Percentiles rank a stretch among this genome's conserved stretches.
These are phyloP conservation scores for Synanthedon myopaeformis DNA, from an alignment of 2,888 invertebrate genomes.

Conservation along the genomic window DNA sequence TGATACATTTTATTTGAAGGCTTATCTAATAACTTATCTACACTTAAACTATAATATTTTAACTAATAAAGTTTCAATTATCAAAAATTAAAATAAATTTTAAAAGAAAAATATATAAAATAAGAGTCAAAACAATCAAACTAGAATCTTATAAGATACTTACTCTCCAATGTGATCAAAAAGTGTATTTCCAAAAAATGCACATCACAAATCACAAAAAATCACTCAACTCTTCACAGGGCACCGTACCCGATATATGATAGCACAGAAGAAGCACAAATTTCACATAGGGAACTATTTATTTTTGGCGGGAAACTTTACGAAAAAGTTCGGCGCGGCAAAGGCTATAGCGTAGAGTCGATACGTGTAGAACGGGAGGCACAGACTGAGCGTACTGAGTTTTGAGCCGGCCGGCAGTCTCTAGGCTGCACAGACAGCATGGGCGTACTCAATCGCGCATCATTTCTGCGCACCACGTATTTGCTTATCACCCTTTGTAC, in stretches of 20 bases:
- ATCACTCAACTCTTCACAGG: conserved; percentile 19
- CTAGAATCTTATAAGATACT: conserved; percentile 7
- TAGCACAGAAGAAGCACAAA: conserved; percentile 32
- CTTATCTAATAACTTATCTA: no score
- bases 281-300: conserved; percentile 14
- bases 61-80: no score
- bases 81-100: no score
- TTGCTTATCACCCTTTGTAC: conserved; percentile 29
- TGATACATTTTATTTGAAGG: no score
- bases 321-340: conserved; percentile 53
- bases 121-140: background rate
- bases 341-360: conserved; percentile 18
- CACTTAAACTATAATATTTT: no score
- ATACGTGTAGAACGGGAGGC: conserved; percentile 24
- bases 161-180: conserved; percentile 5
- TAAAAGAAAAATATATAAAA: background rate
- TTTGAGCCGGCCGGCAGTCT: conserved; percentile 37
- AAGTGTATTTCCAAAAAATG: conserved; percentile 15
- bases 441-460: conserved; percentile 40
- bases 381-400: conserved; percentile 25
- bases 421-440: conserved; percentile 9
- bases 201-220: conserved; percentile 23
- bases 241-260: conserved; percentile 20
- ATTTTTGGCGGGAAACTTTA: conserved; percentile 50
- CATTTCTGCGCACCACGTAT: conserved; percentile 45